Conservation (phyloP, 2,113 vertebrate species). For the Melanostigma gelatinosum region DNA sequence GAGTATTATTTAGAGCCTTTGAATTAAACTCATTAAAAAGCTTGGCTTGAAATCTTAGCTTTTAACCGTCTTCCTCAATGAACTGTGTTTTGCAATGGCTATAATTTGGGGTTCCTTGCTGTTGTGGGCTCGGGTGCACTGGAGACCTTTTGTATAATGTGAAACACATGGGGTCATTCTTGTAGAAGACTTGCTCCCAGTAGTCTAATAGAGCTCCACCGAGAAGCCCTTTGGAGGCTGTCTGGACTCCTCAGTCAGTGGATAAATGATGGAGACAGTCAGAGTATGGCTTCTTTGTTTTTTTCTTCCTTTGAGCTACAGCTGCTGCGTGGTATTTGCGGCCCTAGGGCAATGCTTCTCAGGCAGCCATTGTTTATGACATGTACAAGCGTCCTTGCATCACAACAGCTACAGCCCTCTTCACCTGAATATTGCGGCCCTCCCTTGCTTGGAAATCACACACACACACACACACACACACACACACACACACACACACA, state of each 20-base stretch:
- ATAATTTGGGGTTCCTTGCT: conserved; percentile 65
- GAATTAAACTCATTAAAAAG: conserved; percentile 9
- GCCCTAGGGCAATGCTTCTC: conserved; percentile 55
- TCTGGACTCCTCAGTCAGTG: conserved; percentile 10
- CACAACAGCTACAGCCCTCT: conserved; percentile 42
- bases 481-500: conserved; percentile 50
- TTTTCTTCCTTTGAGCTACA: conserved; percentile 50
- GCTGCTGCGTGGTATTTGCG: conserved; percentile 71
- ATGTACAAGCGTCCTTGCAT: conserved; percentile 61
- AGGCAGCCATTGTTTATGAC: conserved; percentile 68
- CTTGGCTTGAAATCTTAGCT: conserved; percentile 11
- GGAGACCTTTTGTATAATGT: conserved; percentile 68
- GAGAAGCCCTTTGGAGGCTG: conserved; percentile 36
- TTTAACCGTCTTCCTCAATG: conserved; percentile 48
- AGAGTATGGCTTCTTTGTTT: conserved; percentile 2
- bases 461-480: conserved; percentile 54
- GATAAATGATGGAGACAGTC: conserved; percentile 37
- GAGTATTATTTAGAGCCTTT: conserved; percentile 35
- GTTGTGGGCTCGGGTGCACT: conserved; percentile 44
- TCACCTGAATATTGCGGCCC: conserved; percentile 34
- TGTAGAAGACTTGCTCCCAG: conserved; percentile 25
- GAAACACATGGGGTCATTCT: conserved; percentile 70
- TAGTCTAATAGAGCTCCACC: conserved; percentile 18
- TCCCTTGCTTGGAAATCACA: conserved; percentile 29
- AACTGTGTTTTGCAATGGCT: conserved; percentile 52